Conservation (phyloP, 2,113 vertebrate species). For the Tragelaphus strepsiceros region DNA sequence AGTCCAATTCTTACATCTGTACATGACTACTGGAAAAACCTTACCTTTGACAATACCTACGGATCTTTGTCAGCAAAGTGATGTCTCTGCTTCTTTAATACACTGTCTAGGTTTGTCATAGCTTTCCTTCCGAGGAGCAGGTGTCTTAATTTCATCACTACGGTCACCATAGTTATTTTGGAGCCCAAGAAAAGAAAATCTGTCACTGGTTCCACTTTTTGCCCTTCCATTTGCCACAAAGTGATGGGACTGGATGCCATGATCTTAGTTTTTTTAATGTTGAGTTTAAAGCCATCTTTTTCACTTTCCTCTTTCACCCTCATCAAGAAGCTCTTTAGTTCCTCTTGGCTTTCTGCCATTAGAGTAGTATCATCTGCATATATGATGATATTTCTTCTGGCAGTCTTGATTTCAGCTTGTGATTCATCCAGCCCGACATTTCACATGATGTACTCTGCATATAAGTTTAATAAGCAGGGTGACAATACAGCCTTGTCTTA, state of each 20-base stretch:
- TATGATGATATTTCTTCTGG: background rate
- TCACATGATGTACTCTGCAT: background rate
- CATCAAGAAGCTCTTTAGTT: background rate
- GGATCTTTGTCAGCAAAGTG: background rate
- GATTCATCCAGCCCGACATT: background rate
- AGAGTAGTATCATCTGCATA: background rate
- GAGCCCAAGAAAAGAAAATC: background rate
- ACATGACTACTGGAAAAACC: background rate
- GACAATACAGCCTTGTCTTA: background rate
- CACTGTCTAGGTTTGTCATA: background rate
- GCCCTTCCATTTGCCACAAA: background rate
- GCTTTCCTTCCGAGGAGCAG: background rate
- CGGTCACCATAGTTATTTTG: background rate
- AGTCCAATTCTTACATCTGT: background rate
- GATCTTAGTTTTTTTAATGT: background rate
- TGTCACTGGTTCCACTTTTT: background rate
- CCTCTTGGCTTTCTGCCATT: background rate
- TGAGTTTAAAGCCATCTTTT: background rate
- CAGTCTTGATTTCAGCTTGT: background rate
- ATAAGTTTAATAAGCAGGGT: background rate
- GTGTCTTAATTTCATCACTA: background rate
- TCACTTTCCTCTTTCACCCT: background rate
- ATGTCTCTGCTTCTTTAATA: background rate
- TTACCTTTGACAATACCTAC: background rate
- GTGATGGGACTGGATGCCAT: background rate